Evolutionary conservation across 1,140 invertebrate species (phyloP).

Genomic region (Brachionus angularis): DNA sequence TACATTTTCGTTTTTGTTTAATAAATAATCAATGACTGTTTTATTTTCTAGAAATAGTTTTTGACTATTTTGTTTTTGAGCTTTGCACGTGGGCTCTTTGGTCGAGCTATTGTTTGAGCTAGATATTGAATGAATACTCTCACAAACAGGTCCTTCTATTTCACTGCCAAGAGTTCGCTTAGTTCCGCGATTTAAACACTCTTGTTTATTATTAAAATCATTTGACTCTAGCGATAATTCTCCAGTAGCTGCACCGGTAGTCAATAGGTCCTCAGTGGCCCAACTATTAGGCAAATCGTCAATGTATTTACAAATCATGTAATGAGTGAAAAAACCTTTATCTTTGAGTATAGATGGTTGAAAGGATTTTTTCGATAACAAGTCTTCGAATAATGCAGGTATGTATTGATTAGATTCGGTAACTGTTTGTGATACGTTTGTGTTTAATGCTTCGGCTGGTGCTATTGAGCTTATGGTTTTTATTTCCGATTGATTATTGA

Average conservation of each 20-base stretch:
- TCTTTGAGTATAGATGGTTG: slow-evolving; percentile 18
- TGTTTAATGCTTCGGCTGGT: background rate
- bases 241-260: background rate
- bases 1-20: background rate
- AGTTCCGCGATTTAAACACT: background rate
- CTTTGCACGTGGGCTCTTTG: background rate
- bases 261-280: background rate
- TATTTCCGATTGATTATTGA: too few species aligned
- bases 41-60: slow-evolving; percentile 2
- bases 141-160: too few species aligned
- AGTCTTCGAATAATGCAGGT: background rate
- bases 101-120: too few species aligned
- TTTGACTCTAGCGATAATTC: background rate
- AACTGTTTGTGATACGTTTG: too few species aligned
- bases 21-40: background rate
- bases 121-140: too few species aligned
- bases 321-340: slow-evolving; percentile 23
- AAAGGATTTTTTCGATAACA: slow-evolving; percentile 2
- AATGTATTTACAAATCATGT: slow-evolving; percentile 42
- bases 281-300: slow-evolving; percentile 23
- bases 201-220: too few species aligned
- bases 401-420: background rate
- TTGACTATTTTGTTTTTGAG: background rate
- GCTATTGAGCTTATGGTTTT: background rate
- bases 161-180: background rate